These are phyloP conservation scores for Agrypnia vestita DNA, from an alignment of 1,140 invertebrate genomes.

Conservation along the genomic window DNA sequence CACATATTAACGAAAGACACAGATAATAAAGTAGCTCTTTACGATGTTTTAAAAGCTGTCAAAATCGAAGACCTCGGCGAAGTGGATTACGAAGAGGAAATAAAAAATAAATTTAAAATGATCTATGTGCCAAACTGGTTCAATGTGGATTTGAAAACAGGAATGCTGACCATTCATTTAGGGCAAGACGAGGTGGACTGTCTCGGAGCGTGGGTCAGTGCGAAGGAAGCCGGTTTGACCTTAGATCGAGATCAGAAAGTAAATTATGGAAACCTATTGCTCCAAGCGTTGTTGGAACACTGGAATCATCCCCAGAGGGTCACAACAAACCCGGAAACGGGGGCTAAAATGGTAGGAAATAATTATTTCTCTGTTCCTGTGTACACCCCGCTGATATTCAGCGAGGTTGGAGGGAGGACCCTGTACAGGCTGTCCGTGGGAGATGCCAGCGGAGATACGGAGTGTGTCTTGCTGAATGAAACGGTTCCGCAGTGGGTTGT, in stretches of 20 bases:
- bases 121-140: slow-evolving; percentile 99
- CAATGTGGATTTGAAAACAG: slow-evolving; percentile 98
- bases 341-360: slow-evolving; percentile 81
- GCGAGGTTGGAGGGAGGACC: slow-evolving; percentile 95
- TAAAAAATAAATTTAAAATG: slow-evolving; percentile 93
- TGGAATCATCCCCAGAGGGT: slow-evolving; percentile 84
- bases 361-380: slow-evolving; percentile 93
- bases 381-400: slow-evolving; percentile 98
- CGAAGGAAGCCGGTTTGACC: slow-evolving; percentile 92
- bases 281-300: slow-evolving; percentile 96
- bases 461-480: slow-evolving; percentile 93
- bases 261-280: slow-evolving; percentile 95
- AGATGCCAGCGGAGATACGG: slow-evolving; percentile 96
- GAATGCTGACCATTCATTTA: slow-evolving; percentile 97
- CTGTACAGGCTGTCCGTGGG: slow-evolving; percentile 86
- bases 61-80: slow-evolving; percentile 94
- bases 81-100: slow-evolving; percentile 95
- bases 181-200: slow-evolving; percentile 98
- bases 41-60: slow-evolving; percentile 95
- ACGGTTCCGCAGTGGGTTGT: slow-evolving; percentile 97
- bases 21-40: slow-evolving; percentile 95
- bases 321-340: slow-evolving; percentile 77
- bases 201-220: slow-evolving; percentile 98
- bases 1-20: slow-evolving; percentile 98
- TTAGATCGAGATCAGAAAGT: slow-evolving; percentile 92